These are phyloP conservation scores for Drosophila pseudoobscura DNA, from an alignment of 1,140 invertebrate species.

Conservation along the genomic window DNA sequence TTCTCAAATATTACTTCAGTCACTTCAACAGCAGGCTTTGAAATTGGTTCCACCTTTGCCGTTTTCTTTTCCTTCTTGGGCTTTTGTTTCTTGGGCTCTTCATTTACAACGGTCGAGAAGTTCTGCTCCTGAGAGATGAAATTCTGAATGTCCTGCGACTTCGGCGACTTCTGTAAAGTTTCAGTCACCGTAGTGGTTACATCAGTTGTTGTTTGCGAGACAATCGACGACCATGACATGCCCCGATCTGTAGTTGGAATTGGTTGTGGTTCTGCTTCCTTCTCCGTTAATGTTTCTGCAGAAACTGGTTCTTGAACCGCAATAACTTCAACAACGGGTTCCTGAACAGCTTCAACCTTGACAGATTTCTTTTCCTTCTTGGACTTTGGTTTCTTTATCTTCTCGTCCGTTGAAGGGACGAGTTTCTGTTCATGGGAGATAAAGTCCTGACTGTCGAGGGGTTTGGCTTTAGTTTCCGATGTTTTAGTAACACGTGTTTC, in stretches of 20 bases:
- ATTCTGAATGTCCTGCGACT: conserved; percentile 3
- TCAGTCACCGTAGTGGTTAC: too few relatives aligned
- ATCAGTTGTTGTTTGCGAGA: too few relatives aligned
- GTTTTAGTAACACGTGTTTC: conserved; percentile 6
- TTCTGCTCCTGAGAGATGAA: conserved; percentile 8
- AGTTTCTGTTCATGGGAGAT: too few relatives aligned
- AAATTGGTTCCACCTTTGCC: neutral
- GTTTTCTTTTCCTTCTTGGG: conserved; percentile 26
- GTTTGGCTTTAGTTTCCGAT: neutral
- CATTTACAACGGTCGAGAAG: conserved; percentile 10
- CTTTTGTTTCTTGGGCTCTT: conserved; percentile 36
- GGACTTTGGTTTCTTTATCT: conserved; percentile 18
- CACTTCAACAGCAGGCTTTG: neutral
- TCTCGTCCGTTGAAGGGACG: too few relatives aligned
- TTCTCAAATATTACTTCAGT: neutral
- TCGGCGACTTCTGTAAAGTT: too few relatives aligned
- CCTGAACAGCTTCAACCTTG: conserved; percentile 1
- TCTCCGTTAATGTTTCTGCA: neutral
- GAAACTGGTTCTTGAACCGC: neutral
- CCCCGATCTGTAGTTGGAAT: too few relatives aligned
- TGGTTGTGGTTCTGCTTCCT: too few relatives aligned
- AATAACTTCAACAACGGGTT: neutral
- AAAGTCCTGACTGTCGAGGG: neutral
- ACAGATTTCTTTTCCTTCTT: conserved; percentile 45
- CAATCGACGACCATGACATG: too few relatives aligned